phyloP scores from a whole-genome alignment of 1,140 invertebrate genomes.

The Megathymus violae region DNA sequence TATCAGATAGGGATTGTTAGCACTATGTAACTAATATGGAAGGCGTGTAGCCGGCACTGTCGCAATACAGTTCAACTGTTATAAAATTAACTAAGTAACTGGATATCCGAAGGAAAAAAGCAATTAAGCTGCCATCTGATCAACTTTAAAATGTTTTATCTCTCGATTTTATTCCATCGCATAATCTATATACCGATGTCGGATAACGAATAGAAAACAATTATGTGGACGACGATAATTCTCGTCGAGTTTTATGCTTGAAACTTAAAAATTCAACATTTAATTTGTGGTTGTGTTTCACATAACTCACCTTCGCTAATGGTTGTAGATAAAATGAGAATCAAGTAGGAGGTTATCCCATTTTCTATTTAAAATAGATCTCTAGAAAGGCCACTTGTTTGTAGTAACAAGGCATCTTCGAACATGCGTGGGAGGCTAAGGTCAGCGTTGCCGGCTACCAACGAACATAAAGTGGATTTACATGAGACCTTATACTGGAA shows the following conservation, averaged over 20 bases:
- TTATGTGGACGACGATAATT: constrained; percentile 16
- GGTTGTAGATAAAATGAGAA: constrained; percentile 32
- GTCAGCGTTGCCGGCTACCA: constrained; percentile 29
- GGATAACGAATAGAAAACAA: constrained; percentile 1
- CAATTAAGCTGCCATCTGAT: constrained; percentile 24
- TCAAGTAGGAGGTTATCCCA: constrained; percentile 30
- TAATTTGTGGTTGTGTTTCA: constrained; percentile 22
- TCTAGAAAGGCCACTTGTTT: constrained; percentile 40
- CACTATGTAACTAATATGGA: constrained; percentile 48
- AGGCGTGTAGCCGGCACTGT: constrained; percentile 44
- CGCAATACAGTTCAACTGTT: constrained; percentile 28
- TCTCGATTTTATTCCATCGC: constrained; percentile 12
- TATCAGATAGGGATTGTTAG: constrained; percentile 35
- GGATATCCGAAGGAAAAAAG: constrained; percentile 25
- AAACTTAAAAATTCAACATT: constrained; percentile 13
- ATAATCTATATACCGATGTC: constrained; percentile 15
- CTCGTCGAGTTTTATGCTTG: constrained; percentile 10
- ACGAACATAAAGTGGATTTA: constrained; percentile 29
- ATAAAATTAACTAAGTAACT: constrained; percentile 10
- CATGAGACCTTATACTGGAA: constrained; percentile 32
- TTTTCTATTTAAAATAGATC: constrained; percentile 32
- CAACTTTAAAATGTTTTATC: constrained; percentile 21
- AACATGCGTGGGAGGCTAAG: constrained; percentile 35
- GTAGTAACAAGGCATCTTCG: constrained; percentile 36
- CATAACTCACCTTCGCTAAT: constrained; percentile 27